phyloP scores from a whole-genome alignment of 2,113 vertebrate genomes.

The Picathartes gymnocephalus region DNA sequence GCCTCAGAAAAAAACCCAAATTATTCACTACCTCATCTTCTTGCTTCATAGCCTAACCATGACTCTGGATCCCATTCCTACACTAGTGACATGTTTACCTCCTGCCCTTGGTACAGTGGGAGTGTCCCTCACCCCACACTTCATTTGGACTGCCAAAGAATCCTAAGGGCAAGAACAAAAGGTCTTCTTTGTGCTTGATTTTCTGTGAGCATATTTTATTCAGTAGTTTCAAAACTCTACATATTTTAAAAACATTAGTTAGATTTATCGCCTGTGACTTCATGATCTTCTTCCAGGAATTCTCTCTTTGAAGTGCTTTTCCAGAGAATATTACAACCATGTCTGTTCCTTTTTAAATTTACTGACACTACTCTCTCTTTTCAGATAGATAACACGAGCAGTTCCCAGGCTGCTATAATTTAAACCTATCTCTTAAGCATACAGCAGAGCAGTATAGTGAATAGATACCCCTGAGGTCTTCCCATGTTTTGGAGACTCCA shows the following conservation, averaged over 20 bases:
- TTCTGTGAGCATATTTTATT: neutral
- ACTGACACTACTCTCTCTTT: neutral
- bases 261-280: constrained; percentile 1
- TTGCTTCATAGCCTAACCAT: neutral
- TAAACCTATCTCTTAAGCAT: neutral
- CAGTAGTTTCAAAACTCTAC: neutral
- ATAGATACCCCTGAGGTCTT: neutral
- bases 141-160: neutral
- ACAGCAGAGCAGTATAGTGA: neutral
- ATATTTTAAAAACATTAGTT: constrained; percentile 17
- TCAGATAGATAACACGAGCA: neutral
- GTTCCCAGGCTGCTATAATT: neutral
- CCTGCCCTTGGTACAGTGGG: neutral
- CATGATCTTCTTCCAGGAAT: constrained; percentile 35
- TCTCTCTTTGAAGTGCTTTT: constrained; percentile 31
- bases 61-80: neutral
- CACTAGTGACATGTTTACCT: neutral
- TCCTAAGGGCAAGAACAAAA: constrained; percentile 19
- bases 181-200: neutral
- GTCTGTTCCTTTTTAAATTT: neutral
- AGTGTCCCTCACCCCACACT: neutral
- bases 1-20: neutral
- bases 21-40: neutral
- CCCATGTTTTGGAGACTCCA: neutral
- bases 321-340: neutral